Evolutionary conservation across 1,140 invertebrate genomes (phyloP).

Genomic region (Oncopeltus fasciatus): DNA sequence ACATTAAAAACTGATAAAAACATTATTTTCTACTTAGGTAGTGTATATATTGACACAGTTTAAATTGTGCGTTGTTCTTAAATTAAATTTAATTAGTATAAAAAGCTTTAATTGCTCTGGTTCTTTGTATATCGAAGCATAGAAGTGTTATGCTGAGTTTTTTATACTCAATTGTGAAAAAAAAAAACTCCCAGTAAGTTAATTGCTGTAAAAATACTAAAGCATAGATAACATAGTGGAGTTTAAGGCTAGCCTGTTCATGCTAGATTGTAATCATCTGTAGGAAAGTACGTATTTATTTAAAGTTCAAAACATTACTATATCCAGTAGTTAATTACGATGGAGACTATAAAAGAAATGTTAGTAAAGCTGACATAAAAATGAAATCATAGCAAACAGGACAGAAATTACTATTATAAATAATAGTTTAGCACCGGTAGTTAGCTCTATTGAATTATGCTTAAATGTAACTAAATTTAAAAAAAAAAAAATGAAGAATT

Average conservation of each 20-base stretch:
- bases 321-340: neutral
- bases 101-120: too few species aligned
- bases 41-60: too few species aligned
- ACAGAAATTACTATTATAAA: neutral
- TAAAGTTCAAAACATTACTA: neutral
- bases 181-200: neutral
- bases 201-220: neutral
- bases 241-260: too few species aligned
- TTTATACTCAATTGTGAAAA: neutral
- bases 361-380: neutral
- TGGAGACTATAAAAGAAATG: neutral
- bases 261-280: too few species aligned
- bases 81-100: too few species aligned
- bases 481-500: neutral
- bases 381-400: neutral
- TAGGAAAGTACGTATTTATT: neutral
- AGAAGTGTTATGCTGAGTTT: neutral
- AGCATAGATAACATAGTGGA: neutral
- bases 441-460: too few species aligned
- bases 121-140: neutral
- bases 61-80: too few species aligned
- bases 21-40: too few species aligned
- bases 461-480: neutral
- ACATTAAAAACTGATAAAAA: too few species aligned
- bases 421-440: neutral